A percentile compares a stretch with the other conserved stretches of the same genome.
Conservation (phyloP, 2,797 vertebrate species). For the Naso thynnoides region DNA sequence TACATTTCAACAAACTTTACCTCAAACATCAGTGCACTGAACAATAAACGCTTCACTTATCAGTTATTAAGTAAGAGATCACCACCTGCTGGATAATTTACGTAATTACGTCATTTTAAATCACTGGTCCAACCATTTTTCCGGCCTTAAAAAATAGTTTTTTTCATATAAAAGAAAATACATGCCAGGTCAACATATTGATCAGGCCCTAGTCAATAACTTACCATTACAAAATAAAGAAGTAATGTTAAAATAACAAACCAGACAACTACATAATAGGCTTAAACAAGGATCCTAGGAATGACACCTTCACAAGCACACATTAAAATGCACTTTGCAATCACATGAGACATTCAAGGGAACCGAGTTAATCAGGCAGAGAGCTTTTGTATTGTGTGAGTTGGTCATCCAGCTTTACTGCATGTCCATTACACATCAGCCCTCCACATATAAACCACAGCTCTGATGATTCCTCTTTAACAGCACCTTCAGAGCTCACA, state of each 20-base stretch:
- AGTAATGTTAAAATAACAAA: slow-evolving; percentile 13
- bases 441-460: slow-evolving; percentile 13
- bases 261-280: neutral
- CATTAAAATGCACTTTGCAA: slow-evolving; percentile 12
- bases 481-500: slow-evolving; percentile 29
- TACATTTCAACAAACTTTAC: too few relatives aligned
- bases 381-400: neutral
- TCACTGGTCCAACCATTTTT: too few relatives aligned
- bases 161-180: too few relatives aligned
- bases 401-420: slow-evolving; percentile 7
- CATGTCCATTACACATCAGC: slow-evolving; percentile 15
- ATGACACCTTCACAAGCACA: neutral
- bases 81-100: too few relatives aligned
- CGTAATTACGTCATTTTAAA: too few relatives aligned
- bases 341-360: slow-evolving; percentile 1
- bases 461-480: slow-evolving; percentile 15
- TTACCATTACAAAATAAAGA: slow-evolving; percentile 5
- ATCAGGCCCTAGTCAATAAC: too few relatives aligned
- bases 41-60: too few relatives aligned
- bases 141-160: too few relatives aligned
- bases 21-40: too few relatives aligned
- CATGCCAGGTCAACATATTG: too few relatives aligned
- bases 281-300: slow-evolving; percentile 5
- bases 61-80: too few relatives aligned
- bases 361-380: neutral